These are phyloP conservation scores for Genyomyrus donnyi DNA, from an alignment of 2,113 vertebrate genomes.

Conservation along the genomic window DNA sequence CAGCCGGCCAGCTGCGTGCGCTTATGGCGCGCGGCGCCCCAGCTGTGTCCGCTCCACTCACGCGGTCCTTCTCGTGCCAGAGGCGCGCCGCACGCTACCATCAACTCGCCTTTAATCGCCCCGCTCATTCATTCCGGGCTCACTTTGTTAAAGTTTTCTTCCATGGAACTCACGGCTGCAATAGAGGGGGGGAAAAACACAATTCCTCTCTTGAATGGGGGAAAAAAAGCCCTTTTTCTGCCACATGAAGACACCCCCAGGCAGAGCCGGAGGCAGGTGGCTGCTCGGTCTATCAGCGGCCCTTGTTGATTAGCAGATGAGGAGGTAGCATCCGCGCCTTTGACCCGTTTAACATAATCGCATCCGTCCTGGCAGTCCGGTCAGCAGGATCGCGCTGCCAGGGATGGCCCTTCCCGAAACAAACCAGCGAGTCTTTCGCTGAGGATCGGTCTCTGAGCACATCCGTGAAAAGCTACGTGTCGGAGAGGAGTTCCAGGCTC, in stretches of 20 bases:
- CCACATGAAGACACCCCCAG: not conserved
- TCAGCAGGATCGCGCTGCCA: not conserved
- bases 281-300: not conserved
- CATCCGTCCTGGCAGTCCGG: not conserved
- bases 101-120: not conserved
- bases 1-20: not conserved
- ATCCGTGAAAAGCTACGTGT: not conserved
- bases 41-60: not conserved
- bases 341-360: not conserved
- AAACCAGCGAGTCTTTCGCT: not conserved
- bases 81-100: not conserved
- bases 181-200: not conserved
- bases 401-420: not conserved
- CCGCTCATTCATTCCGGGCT: not conserved
- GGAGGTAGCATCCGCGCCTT: not conserved
- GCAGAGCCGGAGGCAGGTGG: constrained; percentile 2
- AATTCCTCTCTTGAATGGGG: not conserved
- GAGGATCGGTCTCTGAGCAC: not conserved
- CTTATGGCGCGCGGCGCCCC: not conserved
- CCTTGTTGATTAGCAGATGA: not conserved
- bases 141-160: not conserved
- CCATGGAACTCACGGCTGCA: not conserved
- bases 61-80: not conserved
- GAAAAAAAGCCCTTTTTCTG: not conserved
- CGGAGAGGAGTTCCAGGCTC: not conserved